Percentiles rank a stretch among this genome's conserved stretches.
phyloP scores from a whole-genome alignment of 2,888 invertebrate species.

The Apoda limacodes region DNA sequence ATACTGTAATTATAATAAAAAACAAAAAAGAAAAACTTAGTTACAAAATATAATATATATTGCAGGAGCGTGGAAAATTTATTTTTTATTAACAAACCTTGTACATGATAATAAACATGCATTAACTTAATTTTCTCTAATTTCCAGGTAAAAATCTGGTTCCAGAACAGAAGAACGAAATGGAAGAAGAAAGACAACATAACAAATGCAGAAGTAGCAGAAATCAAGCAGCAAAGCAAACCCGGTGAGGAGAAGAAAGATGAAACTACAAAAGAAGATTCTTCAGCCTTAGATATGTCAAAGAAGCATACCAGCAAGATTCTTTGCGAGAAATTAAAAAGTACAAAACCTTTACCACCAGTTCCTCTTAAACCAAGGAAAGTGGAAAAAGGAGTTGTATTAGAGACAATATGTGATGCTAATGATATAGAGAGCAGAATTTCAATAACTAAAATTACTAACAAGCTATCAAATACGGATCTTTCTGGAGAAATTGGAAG shows the following conservation, averaged over 20 bases:
- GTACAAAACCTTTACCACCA: constrained; percentile 31
- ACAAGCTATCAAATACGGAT: constrained; percentile 54
- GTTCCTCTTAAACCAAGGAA: constrained; percentile 44
- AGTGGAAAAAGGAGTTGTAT: constrained; percentile 47
- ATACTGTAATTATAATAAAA: too few relatives aligned
- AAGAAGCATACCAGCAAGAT: constrained; percentile 53
- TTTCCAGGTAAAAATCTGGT: constrained; percentile 91
- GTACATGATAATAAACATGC: too few relatives aligned
- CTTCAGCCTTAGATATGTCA: constrained; percentile 54
- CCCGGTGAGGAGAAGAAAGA: constrained; percentile 41
- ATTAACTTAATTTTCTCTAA: constrained; percentile 21
- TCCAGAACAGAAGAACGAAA: constrained; percentile 80
- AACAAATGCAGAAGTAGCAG: constrained; percentile 88
- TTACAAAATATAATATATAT: too few relatives aligned
- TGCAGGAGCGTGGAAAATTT: too few relatives aligned
- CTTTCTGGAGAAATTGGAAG: constrained; percentile 35
- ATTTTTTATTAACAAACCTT: too few relatives aligned
- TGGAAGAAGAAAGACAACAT: constrained; percentile 95
- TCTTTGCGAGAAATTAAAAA: constrained; percentile 48
- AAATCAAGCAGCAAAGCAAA: constrained; percentile 75
- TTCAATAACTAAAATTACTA: constrained; percentile 65
- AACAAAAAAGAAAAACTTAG: too few relatives aligned
- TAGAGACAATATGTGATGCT: constrained; percentile 48
- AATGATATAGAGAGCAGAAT: constrained; percentile 63
- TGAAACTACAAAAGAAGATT: constrained; percentile 42